Conservation (phyloP, 2,113 vertebrate genomes). For the Henicopernis longicauda region DNA sequence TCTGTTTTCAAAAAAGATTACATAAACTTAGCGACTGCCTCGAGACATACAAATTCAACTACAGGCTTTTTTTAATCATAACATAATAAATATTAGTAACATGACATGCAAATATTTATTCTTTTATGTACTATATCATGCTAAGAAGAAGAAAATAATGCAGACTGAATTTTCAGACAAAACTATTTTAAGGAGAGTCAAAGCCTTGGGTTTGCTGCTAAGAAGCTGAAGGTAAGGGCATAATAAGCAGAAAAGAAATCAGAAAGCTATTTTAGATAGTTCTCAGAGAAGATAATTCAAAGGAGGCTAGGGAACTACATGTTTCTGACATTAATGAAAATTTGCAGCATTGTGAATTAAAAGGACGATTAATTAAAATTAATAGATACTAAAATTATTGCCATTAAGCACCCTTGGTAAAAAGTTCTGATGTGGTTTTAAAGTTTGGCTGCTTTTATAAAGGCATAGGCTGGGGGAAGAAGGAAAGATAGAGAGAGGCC, state of each 20-base stretch:
- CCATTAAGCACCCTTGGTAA: not conserved
- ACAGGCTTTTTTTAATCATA: not conserved
- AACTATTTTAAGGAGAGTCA: slow-evolving; percentile 3
- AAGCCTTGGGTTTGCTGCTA: slow-evolving; percentile 53
- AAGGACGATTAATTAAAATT: not conserved
- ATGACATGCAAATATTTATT: slow-evolving; percentile 48
- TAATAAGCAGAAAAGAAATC: slow-evolving; percentile 33
- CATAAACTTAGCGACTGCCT: not conserved
- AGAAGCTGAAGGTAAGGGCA: slow-evolving; percentile 51
- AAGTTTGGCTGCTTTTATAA: not conserved
- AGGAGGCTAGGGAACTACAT: not conserved
- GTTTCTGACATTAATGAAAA: not conserved
- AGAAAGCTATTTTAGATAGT: slow-evolving; percentile 11
- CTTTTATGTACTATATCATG: not conserved
- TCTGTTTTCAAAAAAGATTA: not conserved
- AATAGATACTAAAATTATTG: not conserved
- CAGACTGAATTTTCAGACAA: slow-evolving; percentile 24
- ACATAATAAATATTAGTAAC: slow-evolving; percentile 49
- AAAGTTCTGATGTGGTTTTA: not conserved
- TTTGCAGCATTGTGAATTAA: not conserved
- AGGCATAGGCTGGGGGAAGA: not conserved
- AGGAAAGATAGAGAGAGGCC: not conserved
- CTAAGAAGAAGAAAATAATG: slow-evolving; percentile 15
- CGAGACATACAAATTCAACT: not conserved
- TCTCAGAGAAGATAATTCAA: slow-evolving; percentile 32